Percentiles rank a stretch among this genome's conserved stretches.
These are phyloP conservation scores for Ernsta delagoae DNA, from an alignment of 2,888 invertebrate genomes.

Conservation along the genomic window DNA sequence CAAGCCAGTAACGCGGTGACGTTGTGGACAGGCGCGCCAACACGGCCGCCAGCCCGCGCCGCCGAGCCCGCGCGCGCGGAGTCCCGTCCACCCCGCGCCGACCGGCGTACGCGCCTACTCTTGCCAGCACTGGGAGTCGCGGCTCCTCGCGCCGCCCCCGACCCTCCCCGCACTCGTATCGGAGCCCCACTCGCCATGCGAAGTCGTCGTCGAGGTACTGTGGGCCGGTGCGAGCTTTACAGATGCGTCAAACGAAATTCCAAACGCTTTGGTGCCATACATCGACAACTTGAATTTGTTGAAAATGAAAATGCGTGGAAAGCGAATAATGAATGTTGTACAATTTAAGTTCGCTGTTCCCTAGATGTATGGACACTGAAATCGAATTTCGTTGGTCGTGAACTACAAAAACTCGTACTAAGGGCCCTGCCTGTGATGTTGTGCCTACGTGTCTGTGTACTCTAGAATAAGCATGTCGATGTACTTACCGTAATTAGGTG, in stretches of 20 bases:
- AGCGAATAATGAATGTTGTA: neutral
- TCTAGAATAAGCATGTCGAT: conserved; percentile 46
- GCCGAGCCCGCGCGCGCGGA: conserved; percentile 81
- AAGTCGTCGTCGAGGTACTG: conserved; percentile 80
- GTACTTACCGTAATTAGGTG: conserved; percentile 35
- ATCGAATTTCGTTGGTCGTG: neutral
- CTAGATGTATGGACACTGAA: neutral
- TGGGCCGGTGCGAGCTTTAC: neutral
- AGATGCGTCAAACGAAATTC: neutral
- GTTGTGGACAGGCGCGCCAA: conserved; percentile 74
- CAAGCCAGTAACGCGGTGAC: too few relatives aligned
- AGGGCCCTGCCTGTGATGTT: conserved; percentile 51
- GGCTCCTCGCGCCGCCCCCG: conserved; percentile 79
- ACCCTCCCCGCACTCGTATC: conserved; percentile 80
- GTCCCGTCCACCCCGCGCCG: conserved; percentile 82
- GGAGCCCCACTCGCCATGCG: conserved; percentile 74
- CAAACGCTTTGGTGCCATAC: too few relatives aligned
- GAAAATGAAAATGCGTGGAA: too few relatives aligned
- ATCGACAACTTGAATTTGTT: too few relatives aligned
- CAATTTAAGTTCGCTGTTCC: neutral
- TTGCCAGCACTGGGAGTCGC: conserved; percentile 86
- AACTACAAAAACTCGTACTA: conserved; percentile 1
- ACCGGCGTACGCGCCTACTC: conserved; percentile 85
- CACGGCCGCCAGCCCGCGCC: conserved; percentile 83
- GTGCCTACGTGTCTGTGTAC: conserved; percentile 54